Evolutionary conservation across 2,113 vertebrate genomes (phyloP).

Genomic region (Scortum barcoo): DNA sequence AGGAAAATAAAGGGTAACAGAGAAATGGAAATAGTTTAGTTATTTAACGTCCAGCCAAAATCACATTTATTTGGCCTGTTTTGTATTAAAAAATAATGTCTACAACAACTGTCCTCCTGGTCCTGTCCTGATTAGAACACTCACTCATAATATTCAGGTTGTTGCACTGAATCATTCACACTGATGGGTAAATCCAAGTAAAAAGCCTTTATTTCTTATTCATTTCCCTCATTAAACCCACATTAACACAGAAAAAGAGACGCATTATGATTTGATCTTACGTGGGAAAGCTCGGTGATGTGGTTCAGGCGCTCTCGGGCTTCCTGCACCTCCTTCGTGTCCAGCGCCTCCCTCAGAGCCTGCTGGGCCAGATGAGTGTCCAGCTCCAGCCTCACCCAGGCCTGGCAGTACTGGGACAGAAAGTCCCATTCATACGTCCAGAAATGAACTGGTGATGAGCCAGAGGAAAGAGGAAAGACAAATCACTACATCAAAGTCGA

Average conservation of each 20-base stretch:
- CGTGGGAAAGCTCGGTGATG: constrained; percentile 80
- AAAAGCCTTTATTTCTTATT: not conserved
- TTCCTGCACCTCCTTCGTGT: constrained; percentile 81
- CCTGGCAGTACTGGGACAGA: constrained; percentile 84
- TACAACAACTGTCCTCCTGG: not conserved
- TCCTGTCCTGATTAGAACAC: not conserved
- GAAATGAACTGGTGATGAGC: constrained; percentile 79
- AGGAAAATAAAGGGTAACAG: not conserved
- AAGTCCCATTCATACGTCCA: constrained; percentile 83
- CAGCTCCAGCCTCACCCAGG: constrained; percentile 84
- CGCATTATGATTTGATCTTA: constrained; percentile 58
- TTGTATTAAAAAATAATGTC: not conserved
- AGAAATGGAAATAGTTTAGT: not conserved
- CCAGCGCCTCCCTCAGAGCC: constrained; percentile 83
- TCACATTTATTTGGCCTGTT: not conserved
- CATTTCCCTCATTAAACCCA: not conserved
- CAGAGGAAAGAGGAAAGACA: constrained; percentile 24
- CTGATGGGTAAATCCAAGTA: not conserved
- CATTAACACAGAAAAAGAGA: not conserved
- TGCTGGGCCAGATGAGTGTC: constrained; percentile 84
- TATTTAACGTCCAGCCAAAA: not conserved
- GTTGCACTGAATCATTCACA: not conserved
- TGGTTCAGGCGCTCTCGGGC: constrained; percentile 77
- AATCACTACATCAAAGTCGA: constrained; percentile 15
- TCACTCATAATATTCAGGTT: not conserved